Conservation (phyloP, 2,113 vertebrate genomes). For the Chloropsis cyanopogon region DNA sequence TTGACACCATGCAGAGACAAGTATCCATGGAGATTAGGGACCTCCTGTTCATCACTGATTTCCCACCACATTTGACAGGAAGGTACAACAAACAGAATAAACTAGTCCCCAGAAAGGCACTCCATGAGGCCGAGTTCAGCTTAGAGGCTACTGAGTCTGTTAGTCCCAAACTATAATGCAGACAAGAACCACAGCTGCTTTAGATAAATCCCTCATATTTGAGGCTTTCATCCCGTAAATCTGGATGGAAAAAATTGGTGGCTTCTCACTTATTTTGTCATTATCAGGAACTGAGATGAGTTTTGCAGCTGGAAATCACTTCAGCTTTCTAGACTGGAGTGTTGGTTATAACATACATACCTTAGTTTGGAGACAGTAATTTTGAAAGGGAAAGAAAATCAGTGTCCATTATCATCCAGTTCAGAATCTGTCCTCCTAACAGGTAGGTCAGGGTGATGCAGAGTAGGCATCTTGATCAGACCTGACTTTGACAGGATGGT, state of each 20-base stretch:
- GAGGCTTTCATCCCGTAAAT: background rate
- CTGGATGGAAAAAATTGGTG: background rate
- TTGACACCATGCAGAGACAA: conserved; percentile 9
- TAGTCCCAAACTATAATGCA: background rate
- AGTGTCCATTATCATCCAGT: background rate
- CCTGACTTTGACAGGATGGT: background rate
- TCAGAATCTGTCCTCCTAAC: background rate
- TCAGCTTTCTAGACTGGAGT: background rate
- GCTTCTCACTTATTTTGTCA: background rate
- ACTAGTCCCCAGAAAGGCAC: background rate
- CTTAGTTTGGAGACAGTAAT: background rate
- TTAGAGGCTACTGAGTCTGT: background rate
- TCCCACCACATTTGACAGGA: background rate
- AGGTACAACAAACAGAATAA: background rate
- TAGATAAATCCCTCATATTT: background rate
- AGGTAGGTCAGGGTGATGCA: background rate
- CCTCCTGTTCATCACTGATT: conserved; percentile 5
- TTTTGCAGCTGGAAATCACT: background rate
- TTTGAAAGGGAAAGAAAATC: background rate
- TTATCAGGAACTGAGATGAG: background rate
- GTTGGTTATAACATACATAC: background rate
- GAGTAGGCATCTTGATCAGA: background rate
- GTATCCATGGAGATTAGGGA: conserved; percentile 22
- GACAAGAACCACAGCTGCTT: background rate
- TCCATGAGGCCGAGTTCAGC: background rate